These are phyloP conservation scores for Prinia subflava DNA, from an alignment of 2,113 vertebrate genomes.

Conservation along the genomic window DNA sequence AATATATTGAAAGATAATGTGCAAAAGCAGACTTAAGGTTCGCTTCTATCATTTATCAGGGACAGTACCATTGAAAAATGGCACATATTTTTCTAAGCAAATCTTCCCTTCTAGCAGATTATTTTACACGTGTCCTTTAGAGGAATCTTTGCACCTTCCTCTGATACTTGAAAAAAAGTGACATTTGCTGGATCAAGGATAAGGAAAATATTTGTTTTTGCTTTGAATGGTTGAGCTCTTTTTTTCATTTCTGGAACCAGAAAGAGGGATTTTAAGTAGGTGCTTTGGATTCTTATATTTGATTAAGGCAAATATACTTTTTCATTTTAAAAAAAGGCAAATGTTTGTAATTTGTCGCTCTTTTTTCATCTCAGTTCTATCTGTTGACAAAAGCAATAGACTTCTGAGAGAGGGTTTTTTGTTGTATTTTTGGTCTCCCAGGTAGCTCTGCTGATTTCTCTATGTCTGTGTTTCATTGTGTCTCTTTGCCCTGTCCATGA, in stretches of 20 bases:
- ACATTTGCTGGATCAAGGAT: background rate
- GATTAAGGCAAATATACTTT: background rate
- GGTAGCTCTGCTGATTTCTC: background rate
- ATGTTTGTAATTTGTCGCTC: background rate
- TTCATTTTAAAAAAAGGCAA: background rate
- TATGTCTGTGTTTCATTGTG: background rate
- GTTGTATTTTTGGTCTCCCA: background rate
- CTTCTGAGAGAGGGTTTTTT: background rate
- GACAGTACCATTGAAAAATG: background rate
- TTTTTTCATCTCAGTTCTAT: background rate
- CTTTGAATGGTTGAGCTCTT: background rate
- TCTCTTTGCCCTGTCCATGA: background rate
- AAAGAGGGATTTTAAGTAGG: background rate
- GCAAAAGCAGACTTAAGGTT: background rate
- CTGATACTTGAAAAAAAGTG: background rate
- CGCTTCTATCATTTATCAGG: background rate
- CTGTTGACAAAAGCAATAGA: background rate
- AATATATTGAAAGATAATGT: slow-evolving; percentile 1
- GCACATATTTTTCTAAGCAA: background rate
- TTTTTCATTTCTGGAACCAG: background rate
- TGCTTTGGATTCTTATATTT: background rate
- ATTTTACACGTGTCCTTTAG: background rate
- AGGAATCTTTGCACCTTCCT: background rate
- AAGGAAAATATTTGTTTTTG: background rate
- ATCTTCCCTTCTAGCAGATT: background rate